These are phyloP conservation scores for Alaudala cheleensis DNA, from an alignment of 2,113 vertebrate species.

Conservation along the genomic window DNA sequence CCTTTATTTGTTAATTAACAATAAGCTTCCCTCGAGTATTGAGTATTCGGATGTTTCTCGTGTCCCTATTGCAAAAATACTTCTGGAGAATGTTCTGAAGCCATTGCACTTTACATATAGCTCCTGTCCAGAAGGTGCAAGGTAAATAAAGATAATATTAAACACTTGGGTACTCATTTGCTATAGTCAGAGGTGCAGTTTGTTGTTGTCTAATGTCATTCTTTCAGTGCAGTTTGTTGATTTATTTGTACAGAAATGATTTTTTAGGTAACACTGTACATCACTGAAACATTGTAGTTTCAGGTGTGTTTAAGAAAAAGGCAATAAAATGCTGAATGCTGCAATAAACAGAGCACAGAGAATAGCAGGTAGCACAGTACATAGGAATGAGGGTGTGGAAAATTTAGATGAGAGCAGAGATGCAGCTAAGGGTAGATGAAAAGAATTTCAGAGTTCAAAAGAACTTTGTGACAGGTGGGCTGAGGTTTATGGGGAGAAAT, in stretches of 20 bases:
- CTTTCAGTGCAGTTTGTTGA: background rate
- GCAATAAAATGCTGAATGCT: background rate
- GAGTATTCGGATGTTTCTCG: conserved; percentile 90
- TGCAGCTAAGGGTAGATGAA: background rate
- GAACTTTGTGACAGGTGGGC: background rate
- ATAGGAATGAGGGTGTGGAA: background rate
- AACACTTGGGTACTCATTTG: background rate
- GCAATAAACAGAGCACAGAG: background rate
- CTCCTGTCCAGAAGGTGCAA: conserved; percentile 91
- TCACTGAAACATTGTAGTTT: background rate
- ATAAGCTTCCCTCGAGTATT: conserved; percentile 93
- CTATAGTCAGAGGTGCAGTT: background rate
- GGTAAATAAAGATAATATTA: conserved; percentile 71
- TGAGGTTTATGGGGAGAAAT: background rate
- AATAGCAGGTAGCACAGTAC: background rate
- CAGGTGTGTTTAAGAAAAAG: background rate
- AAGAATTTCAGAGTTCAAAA: background rate
- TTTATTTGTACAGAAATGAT: background rate
- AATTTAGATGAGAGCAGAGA: background rate
- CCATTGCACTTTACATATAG: conserved; percentile 98
- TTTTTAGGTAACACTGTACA: background rate
- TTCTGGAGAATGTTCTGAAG: conserved; percentile 95
- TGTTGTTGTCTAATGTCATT: background rate
- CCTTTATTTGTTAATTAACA: conserved; percentile 92
- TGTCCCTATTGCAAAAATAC: conserved; percentile 90